Evolutionary conservation across 2,113 vertebrate genomes (phyloP).

Genomic region (Misgurnus anguillicaudatus): DNA sequence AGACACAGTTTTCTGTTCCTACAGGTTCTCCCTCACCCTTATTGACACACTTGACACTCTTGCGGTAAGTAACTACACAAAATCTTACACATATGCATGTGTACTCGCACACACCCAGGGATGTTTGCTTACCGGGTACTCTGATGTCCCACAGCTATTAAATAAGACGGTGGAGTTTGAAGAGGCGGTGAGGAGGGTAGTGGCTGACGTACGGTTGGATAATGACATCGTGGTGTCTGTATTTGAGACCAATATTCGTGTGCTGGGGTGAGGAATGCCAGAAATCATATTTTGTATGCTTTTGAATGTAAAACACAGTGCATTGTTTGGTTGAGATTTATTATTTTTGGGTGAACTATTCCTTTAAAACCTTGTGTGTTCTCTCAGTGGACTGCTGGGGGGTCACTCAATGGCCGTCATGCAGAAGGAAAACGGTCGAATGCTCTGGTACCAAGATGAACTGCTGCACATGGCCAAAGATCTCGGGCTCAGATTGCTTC

Average conservation of each 20-base stretch:
- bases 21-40: constrained; percentile 94
- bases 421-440: constrained; percentile 89
- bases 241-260: constrained; percentile 99
- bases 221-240: constrained; percentile 98
- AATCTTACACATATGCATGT: neutral
- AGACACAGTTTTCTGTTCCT: constrained; percentile 38
- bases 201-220: constrained; percentile 93
- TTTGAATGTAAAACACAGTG: too few relatives aligned
- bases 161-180: constrained; percentile 98
- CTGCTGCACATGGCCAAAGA: constrained; percentile 96
- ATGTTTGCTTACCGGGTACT: neutral
- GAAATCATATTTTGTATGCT: too few relatives aligned
- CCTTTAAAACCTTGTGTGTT: constrained; percentile 26
- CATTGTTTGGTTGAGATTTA: too few relatives aligned
- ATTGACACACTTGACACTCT: constrained; percentile 98
- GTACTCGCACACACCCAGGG: neutral
- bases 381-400: constrained; percentile 87
- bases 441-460: constrained; percentile 95
- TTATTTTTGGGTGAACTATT: constrained; percentile 6
- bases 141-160: constrained; percentile 79
- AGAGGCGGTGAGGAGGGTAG: constrained; percentile 90
- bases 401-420: constrained; percentile 95
- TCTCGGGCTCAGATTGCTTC: constrained; percentile 89
- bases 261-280: constrained; percentile 86
- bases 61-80: constrained; percentile 79